phyloP scores from a whole-genome alignment of 92 coral and sea anemone genomes.

The Anthopleura xanthogrammica region DNA sequence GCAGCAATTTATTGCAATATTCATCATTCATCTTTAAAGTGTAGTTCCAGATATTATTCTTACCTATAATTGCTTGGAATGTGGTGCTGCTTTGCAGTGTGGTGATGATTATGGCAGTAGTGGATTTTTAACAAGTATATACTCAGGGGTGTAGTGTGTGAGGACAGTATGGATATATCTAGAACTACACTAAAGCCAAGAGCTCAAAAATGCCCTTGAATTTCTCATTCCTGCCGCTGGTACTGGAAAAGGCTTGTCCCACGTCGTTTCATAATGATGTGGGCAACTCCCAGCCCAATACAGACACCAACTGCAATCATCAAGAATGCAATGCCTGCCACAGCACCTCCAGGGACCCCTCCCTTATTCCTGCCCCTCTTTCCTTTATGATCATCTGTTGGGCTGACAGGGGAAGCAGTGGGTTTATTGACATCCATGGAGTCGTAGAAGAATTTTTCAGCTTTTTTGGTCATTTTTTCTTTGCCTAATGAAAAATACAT shows the following conservation, averaged over 20 bases:
- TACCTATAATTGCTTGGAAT: no score
- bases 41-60: no score
- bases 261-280: constrained; percentile 63
- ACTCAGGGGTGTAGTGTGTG: no score
- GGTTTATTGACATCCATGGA: background rate
- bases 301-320: constrained; percentile 55
- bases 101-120: no score
- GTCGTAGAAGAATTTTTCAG: constrained; percentile 36
- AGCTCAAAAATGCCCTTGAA: background rate
- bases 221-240: constrained; percentile 49
- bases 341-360: constrained; percentile 61
- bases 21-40: no score
- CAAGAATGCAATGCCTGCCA: constrained; percentile 58
- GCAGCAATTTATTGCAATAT: no score
- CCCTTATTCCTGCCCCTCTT: background rate
- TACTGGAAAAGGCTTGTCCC: constrained; percentile 60
- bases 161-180: no score
- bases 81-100: no score
- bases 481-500: background rate
- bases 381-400: background rate
- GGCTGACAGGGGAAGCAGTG: background rate
- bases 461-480: constrained; percentile 10
- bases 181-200: background rate
- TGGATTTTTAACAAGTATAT: no score
- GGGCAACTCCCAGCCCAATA: constrained; percentile 58